Base-by-base conservation (phyloP, 2,113 vertebrate genomes). In the Chaenogobius annularis region DNA sequence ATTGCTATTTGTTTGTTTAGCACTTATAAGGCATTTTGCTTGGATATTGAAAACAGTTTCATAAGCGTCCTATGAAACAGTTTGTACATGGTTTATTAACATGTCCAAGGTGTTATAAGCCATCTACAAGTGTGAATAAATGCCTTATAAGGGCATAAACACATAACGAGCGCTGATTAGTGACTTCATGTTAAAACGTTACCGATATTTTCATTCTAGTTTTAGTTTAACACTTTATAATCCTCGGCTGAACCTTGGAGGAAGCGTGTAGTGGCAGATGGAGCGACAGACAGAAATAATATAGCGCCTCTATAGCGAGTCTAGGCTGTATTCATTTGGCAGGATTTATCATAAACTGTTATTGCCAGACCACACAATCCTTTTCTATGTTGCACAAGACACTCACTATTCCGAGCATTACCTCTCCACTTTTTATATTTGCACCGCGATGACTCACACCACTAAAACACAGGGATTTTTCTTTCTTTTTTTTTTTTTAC, bases 401-500 rank as follows among this genome's bases (percentile, higher is more conserved):
- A 64, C 12, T 12, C 22, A 73, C 70, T 83, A 83, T 86, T 87
- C 69, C 74, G 64, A 71, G 76, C 75, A 72, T 67, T 14, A 66
- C 70, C 83, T 73, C 72, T 62, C 68, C 62, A 73, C 70, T 65
- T 73, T 73, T 69, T 65, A 44, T 66, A 47, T 47, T 44, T 47
- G 63, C 65, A 80, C 70, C 35, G 63, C 76, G 63, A 81, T 84
- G 85, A 84, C 70, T 86, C 83, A 87, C 55, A 61, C 26, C 7
- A 7, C 59, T 40, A 58, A 74, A 56, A 84, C 62, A 73, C 74
- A 2, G 46, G 75, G 56, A 26, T 14, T 83, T 80, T 78, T 80
- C 65, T 69, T 84, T 83, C 78, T 31, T 14, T 83, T 80, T 78
- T 80, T 65, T 69, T 84, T 83, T 80, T 31, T 1, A 40, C 37